Evolutionary conservation across 2,888 invertebrate genomes (phyloP), one percentile per base, ranked within the genome.

Genomic region (Chirona hameri): DNA sequence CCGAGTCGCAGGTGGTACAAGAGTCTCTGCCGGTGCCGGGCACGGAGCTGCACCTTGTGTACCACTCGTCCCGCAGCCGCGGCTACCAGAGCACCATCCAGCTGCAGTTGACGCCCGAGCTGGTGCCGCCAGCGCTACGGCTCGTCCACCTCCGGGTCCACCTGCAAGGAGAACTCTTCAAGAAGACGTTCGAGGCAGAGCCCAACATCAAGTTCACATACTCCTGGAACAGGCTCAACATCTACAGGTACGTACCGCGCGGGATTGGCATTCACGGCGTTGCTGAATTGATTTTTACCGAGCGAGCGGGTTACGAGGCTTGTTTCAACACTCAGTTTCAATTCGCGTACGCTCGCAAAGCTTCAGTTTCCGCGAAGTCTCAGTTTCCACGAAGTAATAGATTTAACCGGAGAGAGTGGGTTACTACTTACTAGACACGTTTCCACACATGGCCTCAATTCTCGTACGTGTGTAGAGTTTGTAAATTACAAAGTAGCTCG

Each of bases 171-270:
- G 95, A 97, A 83, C 91, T 96, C 4, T 96, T 97, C 87, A 95
- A 97, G 87, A 95, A 95, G 87, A 92, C 92, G 0, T 98, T 99
- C 87, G 98, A 98, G 89, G 98, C 99, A 0, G 98, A 98, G 89
- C 96, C 98, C 0, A 93, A 96, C 60, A 96, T 99, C 85, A 98
- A 97, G 87, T 98, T 96, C 89, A 98, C 97, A 0, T 99, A 97
- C 87, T 94, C 97, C 0, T 99, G 99, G 99, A 97, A 99, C 88
- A 91, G 98, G 83, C 90, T 96, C 79, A 99, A 99, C 87, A 96
- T 98, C 1, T 99, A 99, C 88, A 92, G 87, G 88, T 65, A 27
- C 65, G 60, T 1, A 18, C 18, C 18, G 21, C 18, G 48, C 5
- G 52, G 52, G 52, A 52, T 12, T 52, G 52, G 52, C 52, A 52